Base-by-base conservation (phyloP, 2,888 invertebrate genomes). In the Epinotia nisella region DNA sequence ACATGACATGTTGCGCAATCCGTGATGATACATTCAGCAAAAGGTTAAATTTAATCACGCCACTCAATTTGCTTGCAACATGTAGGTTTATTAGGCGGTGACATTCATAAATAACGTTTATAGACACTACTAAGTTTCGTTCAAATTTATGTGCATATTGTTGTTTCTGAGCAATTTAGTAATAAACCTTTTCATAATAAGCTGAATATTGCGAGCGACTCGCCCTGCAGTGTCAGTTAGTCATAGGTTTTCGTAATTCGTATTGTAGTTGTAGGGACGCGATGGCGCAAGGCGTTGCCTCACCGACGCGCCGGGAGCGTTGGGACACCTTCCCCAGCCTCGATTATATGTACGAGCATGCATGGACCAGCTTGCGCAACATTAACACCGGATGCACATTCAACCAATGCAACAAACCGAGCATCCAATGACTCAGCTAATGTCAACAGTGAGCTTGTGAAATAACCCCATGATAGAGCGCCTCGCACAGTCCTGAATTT, bases 231-330 rank as follows among this genome's bases (percentile, higher is more conserved):
- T 79, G 81, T 83, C 79, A 81, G 87, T 89, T 92, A 91, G 87
- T 92, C 91, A 90, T 91, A 90, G 88, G 87, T 93, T 93, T 90
- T 93, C 92, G 92, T 93, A 93, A 93, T 88, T 82, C 90, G 90
- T 88, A 89, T 89, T 91, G 92, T 90, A 92, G 93, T 89, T 90
- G 92, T 90, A 92, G 92, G 92, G 92, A 90, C 83, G 87, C 86
- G 85, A 83, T 92, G 92, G 90, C 91, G 93, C 89, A 92, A 93
- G 86, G 88, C 82, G 83, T 92, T 92, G 91, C 92, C 85, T 83
- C 91, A 92, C 87, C 84, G 87, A 90, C 90, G 92, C 90, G 91
- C 90, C 87, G 88, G 77, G 76, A 76, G 55, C 65, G 90, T 93
- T 93, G 92, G 93, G 93, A 93, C 93, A 93, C 92, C 87, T 89